Evolutionary conservation across 2,113 vertebrate genomes (phyloP), one percentile per base, ranked within the genome.

Genomic region (Lepisosteus oculatus): DNA sequence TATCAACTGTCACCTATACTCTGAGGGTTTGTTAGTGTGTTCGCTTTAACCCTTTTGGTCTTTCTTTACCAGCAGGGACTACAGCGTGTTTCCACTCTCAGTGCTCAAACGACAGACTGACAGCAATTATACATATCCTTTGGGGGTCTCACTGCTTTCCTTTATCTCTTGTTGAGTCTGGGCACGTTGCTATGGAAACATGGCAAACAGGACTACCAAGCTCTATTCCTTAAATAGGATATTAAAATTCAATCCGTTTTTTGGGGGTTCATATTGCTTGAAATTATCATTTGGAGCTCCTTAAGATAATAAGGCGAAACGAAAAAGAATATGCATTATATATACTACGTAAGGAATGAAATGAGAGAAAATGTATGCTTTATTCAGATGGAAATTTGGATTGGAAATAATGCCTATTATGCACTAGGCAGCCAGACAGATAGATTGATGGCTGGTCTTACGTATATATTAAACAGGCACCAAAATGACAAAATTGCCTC

Each of bases 111-210:
- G 63, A 67, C 69, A 76, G 64, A 70, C 76, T 71, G 67, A 67
- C 73, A 68, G 29, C 61, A 63, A 73, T 76, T 70, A 67, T 71
- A 72, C 69, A 68, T 55, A 65, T 71, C 76, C 76, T 68, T 43
- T 54, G 11, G 44, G 69, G 69, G 68, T 71, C 72, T 71, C 43
- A 3, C 63, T 55, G 13, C 77, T 83, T 77, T 80, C 83, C 86
- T 84, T 81, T 78, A 89, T 86, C 88, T 87, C 86, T 87, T 87
- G 84, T 83, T 83, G 81, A 86, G 84, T 82, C 82, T 72, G 77
- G 81, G 79, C 74, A 43, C 42, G 86, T 90, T 83, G 86, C 85
- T 86, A 90, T 89, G 83, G 89, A 88, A 88, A 90, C 89, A 77
- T 80, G 81, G 72, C 81, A 81, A 82, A 89, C 73, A 59, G 57